These are phyloP conservation scores for Ophioninae sp. DNA, from an alignment of 2,888 invertebrate genomes.

Conservation along the genomic window DNA sequence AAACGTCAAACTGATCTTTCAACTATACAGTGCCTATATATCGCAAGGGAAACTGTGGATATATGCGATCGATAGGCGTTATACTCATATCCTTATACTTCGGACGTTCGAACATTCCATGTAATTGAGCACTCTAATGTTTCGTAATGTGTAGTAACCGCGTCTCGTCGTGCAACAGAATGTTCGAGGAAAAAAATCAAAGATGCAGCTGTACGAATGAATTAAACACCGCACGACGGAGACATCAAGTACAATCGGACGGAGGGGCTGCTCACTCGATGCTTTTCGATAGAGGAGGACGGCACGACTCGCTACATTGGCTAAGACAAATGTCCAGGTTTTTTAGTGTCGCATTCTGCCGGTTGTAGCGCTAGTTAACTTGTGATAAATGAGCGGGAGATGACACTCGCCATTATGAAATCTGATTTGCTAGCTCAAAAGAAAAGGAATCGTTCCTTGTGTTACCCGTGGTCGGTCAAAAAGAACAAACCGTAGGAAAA, in stretches of 20 bases:
- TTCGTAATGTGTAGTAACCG: neutral
- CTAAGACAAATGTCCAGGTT: no score
- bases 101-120: slow-evolving; percentile 9
- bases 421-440: neutral
- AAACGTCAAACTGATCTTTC: slow-evolving; percentile 51
- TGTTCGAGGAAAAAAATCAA: slow-evolving; percentile 8
- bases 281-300: no score
- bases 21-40: slow-evolving; percentile 30
- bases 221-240: slow-evolving; percentile 49
- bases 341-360: no score
- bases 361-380: no score
- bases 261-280: slow-evolving; percentile 10
- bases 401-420: no score
- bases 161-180: neutral
- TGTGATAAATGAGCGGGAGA: no score
- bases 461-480: neutral
- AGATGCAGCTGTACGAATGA: slow-evolving; percentile 6
- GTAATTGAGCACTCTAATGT: neutral
- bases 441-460: neutral
- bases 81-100: slow-evolving; percentile 11
- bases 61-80: slow-evolving; percentile 26
- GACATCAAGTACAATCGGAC: slow-evolving; percentile 38
- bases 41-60: slow-evolving; percentile 14
- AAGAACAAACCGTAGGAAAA: neutral
- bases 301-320: no score